Evolutionary conservation across 2,888 invertebrate genomes (phyloP).

Genomic region (Mythimna vitellina): DNA sequence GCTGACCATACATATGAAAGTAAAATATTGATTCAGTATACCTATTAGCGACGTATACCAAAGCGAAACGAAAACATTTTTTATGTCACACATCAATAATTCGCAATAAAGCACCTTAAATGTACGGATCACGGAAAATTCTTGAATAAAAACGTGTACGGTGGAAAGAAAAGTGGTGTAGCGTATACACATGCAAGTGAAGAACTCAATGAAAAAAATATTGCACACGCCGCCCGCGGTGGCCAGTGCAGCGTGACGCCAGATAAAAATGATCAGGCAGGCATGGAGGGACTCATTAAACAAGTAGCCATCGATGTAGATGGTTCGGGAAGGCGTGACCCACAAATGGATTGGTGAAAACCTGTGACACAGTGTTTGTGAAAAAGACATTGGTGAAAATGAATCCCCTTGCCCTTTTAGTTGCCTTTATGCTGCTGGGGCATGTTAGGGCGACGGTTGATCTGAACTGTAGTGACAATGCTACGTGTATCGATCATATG

Average conservation of each 20-base stretch:
- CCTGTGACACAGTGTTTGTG: slow-evolving; percentile 75
- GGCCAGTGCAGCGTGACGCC: slow-evolving; percentile 85
- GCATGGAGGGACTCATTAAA: slow-evolving; percentile 84
- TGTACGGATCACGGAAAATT: slow-evolving; percentile 73
- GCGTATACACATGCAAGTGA: slow-evolving; percentile 73
- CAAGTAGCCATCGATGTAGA: slow-evolving; percentile 83
- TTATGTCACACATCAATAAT: slow-evolving; percentile 65
- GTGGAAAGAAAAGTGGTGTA: slow-evolving; percentile 84
- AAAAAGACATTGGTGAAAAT: slow-evolving; percentile 82
- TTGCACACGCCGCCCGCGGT: slow-evolving; percentile 76
- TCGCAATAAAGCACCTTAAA: slow-evolving; percentile 79
- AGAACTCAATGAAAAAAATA: slow-evolving; percentile 79
- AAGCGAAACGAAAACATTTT: slow-evolving; percentile 70
- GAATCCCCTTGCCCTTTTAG: slow-evolving; percentile 82
- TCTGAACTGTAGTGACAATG: slow-evolving; percentile 91
- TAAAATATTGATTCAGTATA: slow-evolving; percentile 84
- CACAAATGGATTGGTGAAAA: slow-evolving; percentile 86
- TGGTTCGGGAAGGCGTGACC: slow-evolving; percentile 83
- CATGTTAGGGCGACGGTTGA: slow-evolving; percentile 81
- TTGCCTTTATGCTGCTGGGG: slow-evolving; percentile 80
- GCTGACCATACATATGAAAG: slow-evolving; percentile 81
- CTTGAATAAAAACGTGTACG: slow-evolving; percentile 68
- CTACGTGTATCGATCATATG: slow-evolving; percentile 90
- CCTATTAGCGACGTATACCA: slow-evolving; percentile 74
- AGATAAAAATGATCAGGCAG: slow-evolving; percentile 88